Evolutionary conservation across 1,140 invertebrate genomes (phyloP).

Genomic region (Bombus picipes): DNA sequence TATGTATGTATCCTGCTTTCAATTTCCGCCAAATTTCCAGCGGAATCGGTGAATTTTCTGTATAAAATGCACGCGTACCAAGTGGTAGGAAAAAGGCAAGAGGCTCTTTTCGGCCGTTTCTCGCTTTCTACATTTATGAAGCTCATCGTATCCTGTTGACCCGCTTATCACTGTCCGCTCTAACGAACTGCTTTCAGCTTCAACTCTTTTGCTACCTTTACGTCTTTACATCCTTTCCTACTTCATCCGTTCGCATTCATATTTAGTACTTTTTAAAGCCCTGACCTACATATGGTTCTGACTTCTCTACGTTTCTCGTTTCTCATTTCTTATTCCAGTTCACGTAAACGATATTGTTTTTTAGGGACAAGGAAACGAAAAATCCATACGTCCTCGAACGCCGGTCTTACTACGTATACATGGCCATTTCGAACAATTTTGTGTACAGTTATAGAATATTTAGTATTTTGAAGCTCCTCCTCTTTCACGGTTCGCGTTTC

Average conservation of each 20-base stretch:
- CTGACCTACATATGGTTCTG: conserved; percentile 39
- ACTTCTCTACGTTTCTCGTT: background rate
- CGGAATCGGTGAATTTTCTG: background rate
- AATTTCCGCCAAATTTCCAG: conserved; percentile 14
- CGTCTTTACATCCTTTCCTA: conserved; percentile 51
- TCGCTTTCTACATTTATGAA: conserved; percentile 52
- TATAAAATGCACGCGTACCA: background rate
- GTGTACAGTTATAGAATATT: no score
- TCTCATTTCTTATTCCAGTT: no score
- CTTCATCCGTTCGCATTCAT: conserved; percentile 48
- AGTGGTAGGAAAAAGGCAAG: conserved; percentile 3
- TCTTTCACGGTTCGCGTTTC: background rate
- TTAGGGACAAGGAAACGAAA: background rate
- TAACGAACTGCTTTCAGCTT: conserved; percentile 55
- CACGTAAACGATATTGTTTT: conserved; percentile 33
- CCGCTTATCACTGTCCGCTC: conserved; percentile 55
- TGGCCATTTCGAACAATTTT: background rate
- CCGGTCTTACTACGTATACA: no score
- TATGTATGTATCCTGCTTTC: conserved; percentile 1
- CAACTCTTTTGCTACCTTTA: conserved; percentile 50
- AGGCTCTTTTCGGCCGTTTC: conserved; percentile 42
- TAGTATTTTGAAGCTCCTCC: no score
- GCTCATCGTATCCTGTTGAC: conserved; percentile 56
- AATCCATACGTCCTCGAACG: no score
- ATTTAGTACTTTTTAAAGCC: conserved; percentile 49